Evolutionary conservation across 2,888 invertebrate genomes (phyloP).

Genomic region (Tipula lateralis): DNA sequence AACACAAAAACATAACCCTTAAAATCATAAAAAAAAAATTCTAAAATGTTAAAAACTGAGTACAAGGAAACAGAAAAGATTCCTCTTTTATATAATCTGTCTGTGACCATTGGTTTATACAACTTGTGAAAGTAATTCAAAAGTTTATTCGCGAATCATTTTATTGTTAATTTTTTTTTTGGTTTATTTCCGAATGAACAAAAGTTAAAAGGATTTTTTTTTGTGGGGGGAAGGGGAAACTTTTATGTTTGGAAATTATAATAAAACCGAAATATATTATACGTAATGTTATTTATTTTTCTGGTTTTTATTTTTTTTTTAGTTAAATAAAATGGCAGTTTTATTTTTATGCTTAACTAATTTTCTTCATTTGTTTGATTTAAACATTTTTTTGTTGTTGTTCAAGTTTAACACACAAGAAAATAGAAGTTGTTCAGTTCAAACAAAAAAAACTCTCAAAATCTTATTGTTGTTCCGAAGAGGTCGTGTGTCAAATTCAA

Average conservation of each 20-base stretch:
- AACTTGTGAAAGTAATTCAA: constrained; percentile 9
- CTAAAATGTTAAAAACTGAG: neutral
- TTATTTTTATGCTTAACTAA: neutral
- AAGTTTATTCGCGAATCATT: constrained; percentile 19
- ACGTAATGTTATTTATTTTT: neutral
- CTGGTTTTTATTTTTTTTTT: neutral
- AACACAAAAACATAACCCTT: constrained; percentile 15
- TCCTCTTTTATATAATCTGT: neutral
- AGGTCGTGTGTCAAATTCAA: no score
- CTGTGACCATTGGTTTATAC: constrained; percentile 3
- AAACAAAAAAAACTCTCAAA: no score
- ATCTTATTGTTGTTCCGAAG: no score
- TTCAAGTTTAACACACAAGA: no score
- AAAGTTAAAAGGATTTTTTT: neutral
- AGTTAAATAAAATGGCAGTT: neutral
- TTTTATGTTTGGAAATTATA: neutral
- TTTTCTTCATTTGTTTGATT: neutral
- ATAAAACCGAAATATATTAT: constrained; percentile 5
- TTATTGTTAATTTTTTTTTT: neutral
- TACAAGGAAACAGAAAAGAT: neutral
- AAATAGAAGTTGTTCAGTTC: no score
- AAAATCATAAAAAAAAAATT: neutral
- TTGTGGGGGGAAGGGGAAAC: no score
- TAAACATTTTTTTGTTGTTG: neutral
- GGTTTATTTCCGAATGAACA: neutral